Base-by-base conservation (phyloP, 2,797 vertebrate genomes). In the Paratrypauchen microcephalus region DNA sequence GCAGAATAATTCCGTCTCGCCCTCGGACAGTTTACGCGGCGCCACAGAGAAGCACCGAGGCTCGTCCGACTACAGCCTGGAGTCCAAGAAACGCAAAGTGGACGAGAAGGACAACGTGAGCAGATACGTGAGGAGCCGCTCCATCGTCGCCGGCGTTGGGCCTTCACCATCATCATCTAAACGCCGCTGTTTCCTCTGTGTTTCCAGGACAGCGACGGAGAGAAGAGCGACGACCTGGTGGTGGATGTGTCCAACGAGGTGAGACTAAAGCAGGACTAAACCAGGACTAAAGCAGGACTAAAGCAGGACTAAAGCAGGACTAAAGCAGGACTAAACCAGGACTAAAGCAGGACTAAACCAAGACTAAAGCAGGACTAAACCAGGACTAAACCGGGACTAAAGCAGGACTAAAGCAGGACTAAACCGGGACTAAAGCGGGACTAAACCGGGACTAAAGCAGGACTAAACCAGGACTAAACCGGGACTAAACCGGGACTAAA, bases 161-260 rank as follows among this genome's bases (percentile, higher is more conserved):
- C 3, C 48, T 55, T 74, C 15, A 47, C 11, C 18, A 55, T n/a
- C n/a, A 13, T 16, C 36, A 12, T 39, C 39, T 41, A 71, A 52
- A 67, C 23, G 0, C 68, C 26, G 67, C 85, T 80, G 82, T 72
- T 47, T 30, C 57, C 50, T 72, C 73, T 3, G 70, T 73, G 57
- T 81, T 80, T 88, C 68, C 92, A 99, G 98, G 97, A 99, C 91
- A 99, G 98, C 0, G 98, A 99, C 74, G 97, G 95, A 60, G 97
- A 99, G 87, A 99, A 99, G 87, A 99, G 97, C 0, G 97, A 99
- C 71, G 97, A 99, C 87, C 93, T 99, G 80, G 97, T 99, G 70
- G 97, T 99, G 45, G 97, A 99, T 30, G 97, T 99, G 86, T 99
- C 98, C 78, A 99, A 99, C 83, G 98, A 99, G 96, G 98, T 99